Evolutionary conservation across 2,797 vertebrate species (phyloP), one percentile per base, ranked within the genome.

Genomic region (Lemur catta): DNA sequence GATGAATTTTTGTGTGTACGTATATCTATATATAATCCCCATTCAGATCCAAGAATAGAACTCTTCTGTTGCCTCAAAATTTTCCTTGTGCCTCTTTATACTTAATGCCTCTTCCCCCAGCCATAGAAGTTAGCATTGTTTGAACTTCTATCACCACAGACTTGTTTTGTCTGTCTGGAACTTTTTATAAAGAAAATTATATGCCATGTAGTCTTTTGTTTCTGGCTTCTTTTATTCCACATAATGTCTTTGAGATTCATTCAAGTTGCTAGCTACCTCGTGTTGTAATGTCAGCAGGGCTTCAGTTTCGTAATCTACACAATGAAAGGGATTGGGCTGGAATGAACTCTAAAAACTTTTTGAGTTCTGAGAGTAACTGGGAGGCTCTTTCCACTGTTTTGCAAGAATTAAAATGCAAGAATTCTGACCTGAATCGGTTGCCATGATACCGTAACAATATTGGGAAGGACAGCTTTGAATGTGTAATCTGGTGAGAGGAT

Each of bases 391-490:
- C 76, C 72, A 92, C 61, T 92, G 35, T 92, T 96, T 88, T 75
- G 80, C 61, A 95, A 96, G 79, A 94, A 75, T 95, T 87, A 81
- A 61, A 94, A 92, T 93, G 80, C 48, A 93, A 50, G 93, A 96
- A 96, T 96, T 95, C 67, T 97, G 94, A 94, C 90, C 76, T 95
- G 84, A 63, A 81, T 97, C 26, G 0, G 90, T 97, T 97, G 80
- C 93, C 50, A 76, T 59, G 95, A 88, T 67, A 94, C 84, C 48
- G 65, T 63, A 90, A 97, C 88, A 96, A 95, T 72, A 94, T 38
- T 82, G 80, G 52, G 67, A 94, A 96, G 69, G 96, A 86, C 78
- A 91, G 6, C 50, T 95, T 67, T 87, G 89, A 75, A 14, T 84
- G 24, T 72, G 65, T 93, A 95, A 97, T 92, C 84, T 61, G 43